phyloP scores from a whole-genome alignment of 2,888 invertebrate species.

The Rhagium mordax region DNA sequence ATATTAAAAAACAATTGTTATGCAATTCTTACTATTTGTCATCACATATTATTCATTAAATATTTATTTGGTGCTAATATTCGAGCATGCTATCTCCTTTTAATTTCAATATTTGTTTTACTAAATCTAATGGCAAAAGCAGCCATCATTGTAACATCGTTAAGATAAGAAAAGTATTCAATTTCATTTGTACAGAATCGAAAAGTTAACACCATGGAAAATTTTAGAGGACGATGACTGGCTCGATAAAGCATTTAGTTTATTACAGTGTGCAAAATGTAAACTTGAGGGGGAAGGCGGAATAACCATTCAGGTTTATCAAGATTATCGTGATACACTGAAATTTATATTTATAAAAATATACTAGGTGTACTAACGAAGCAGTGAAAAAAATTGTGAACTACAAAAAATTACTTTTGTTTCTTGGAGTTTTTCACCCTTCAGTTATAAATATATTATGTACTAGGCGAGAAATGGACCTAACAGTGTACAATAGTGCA shows the following conservation, averaged over 20 bases:
- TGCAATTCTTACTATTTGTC: too few relatives aligned
- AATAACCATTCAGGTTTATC: neutral
- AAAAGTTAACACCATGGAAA: conserved; percentile 19
- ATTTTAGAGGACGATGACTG: conserved; percentile 18
- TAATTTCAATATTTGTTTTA: conserved; percentile 12
- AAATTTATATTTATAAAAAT: neutral
- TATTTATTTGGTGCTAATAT: neutral
- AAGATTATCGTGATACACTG: neutral
- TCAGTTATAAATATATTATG: too few relatives aligned
- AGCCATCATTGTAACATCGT: conserved; percentile 15
- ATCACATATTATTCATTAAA: too few relatives aligned
- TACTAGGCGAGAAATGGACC: too few relatives aligned
- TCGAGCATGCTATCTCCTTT: neutral
- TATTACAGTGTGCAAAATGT: conserved; percentile 23
- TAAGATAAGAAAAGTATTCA: conserved; percentile 26
- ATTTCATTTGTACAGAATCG: conserved; percentile 23
- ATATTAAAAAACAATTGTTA: too few relatives aligned
- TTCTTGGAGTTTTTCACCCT: too few relatives aligned
- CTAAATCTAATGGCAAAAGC: conserved; percentile 16
- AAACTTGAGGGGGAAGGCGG: neutral
- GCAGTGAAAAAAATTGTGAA: too few relatives aligned
- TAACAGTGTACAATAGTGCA: too few relatives aligned
- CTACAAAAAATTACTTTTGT: too few relatives aligned
- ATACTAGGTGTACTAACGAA: neutral
- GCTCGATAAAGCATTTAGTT: conserved; percentile 22